Base-by-base conservation (phyloP, 2,113 vertebrate genomes). In the Eublepharis macularius region DNA sequence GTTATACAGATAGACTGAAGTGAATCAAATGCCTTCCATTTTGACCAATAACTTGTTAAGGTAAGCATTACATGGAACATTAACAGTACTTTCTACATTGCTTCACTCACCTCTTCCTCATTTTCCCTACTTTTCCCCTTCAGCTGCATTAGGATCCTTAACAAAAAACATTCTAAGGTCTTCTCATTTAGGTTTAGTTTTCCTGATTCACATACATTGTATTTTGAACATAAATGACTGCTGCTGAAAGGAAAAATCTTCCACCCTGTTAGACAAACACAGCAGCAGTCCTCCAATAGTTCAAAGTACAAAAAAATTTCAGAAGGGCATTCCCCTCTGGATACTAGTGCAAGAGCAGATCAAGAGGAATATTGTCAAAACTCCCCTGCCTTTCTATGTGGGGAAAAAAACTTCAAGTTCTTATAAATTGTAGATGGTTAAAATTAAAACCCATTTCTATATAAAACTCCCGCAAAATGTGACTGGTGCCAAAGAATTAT, bases 301-400 rank as follows among this genome's bases (percentile, higher is more conserved):
- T 94, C 96, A 96, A 96, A 96, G 96, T 94, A 87, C 89, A 63
- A 29, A 63, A 29, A 5, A 24, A 63, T 63, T 87, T 68, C 89
- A 51, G 77, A 47, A 63, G 57, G 54, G 57, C 0, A 1, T 4
- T 65, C 63, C 81, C 43, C 78, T 26, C n/a, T 0, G 0, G 11
- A 45, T 49, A 8, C 4, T 81, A 36, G 45, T 12, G 82, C 86
- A 87, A 87, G 83, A 76, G 77, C 76, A 87, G 51, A 84, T 54
- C 86, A 91, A 89, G 82, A 87, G 74, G 85, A 92, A 82, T 21
- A 0, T 45, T 1, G 9, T 84, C 86, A 86, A 73, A 86, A 45
- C 81, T 85, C 86, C 73, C 26, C 49, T 4, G 78, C 74, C 36
- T 49, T 91, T 91, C 78, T 47, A 24, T 69, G 89, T 90, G 75